These are phyloP conservation scores for Ganaspis brasiliensis DNA, from an alignment of 2,888 invertebrate genomes.

Conservation along the genomic window DNA sequence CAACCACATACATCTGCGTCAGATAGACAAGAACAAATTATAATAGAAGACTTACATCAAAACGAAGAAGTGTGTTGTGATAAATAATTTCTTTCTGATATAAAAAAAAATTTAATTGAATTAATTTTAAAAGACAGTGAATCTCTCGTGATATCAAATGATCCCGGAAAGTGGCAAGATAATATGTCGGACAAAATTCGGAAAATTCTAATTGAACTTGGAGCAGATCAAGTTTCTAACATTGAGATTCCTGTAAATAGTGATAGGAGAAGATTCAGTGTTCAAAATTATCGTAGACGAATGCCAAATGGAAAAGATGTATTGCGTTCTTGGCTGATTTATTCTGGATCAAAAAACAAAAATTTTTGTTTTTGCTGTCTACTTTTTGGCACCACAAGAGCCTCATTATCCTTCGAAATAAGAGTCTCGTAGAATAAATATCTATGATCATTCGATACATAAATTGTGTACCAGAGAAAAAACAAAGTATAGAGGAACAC, in stretches of 20 bases:
- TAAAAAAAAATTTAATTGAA: neutral
- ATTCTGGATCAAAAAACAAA: constrained; percentile 46
- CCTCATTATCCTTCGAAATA: constrained; percentile 58
- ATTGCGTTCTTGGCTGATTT: constrained; percentile 46
- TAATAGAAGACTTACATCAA: neutral
- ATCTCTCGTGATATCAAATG: neutral
- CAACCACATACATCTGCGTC: neutral
- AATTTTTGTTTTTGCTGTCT: constrained; percentile 55
- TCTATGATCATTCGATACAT: constrained; percentile 63
- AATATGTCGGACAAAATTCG: neutral
- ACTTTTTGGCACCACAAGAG: constrained; percentile 43
- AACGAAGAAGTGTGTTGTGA: neutral
- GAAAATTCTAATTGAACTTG: constrained; percentile 4
- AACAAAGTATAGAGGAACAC: constrained; percentile 54
- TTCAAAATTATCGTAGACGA: constrained; percentile 8
- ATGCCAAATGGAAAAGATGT: constrained; percentile 25
- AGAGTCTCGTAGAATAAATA: constrained; percentile 63
- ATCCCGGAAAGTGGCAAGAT: neutral
- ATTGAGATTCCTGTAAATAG: constrained; percentile 7
- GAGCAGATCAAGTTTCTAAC: constrained; percentile 20
- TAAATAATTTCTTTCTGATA: too few relatives aligned
- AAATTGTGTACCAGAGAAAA: constrained; percentile 50
- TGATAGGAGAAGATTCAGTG: constrained; percentile 1
- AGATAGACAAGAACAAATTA: neutral
- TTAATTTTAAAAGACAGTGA: neutral